phyloP scores from a whole-genome alignment of 2,113 vertebrate genomes.

The Anhinga anhinga region DNA sequence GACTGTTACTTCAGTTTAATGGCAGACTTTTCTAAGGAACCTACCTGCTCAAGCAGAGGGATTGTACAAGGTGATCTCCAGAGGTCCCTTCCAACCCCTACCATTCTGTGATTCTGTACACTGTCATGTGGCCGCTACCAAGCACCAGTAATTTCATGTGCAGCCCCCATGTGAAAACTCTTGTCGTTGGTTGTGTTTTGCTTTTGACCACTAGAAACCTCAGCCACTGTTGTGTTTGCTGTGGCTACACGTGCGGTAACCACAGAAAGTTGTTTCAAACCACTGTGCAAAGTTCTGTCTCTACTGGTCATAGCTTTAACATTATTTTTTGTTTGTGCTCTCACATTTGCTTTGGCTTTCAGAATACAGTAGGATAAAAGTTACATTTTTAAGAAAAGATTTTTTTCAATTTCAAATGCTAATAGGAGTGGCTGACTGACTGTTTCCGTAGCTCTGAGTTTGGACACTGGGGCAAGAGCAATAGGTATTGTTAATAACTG shows the following conservation, averaged over 20 bases:
- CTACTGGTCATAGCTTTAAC: background rate
- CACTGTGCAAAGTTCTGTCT: constrained; percentile 1
- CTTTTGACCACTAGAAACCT: constrained; percentile 15
- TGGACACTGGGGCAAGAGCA: background rate
- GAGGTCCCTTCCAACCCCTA: no score
- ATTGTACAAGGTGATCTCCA: no score
- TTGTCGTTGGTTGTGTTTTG: background rate
- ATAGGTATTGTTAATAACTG: background rate
- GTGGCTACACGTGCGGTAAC: constrained; percentile 28
- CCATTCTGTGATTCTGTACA: background rate
- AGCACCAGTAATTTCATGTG: background rate
- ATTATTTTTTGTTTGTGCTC: background rate
- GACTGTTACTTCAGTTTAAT: background rate
- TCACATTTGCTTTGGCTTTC: background rate
- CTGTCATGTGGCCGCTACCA: background rate
- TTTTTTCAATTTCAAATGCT: background rate
- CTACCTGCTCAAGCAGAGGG: background rate
- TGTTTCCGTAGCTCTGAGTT: background rate
- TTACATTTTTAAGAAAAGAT: background rate
- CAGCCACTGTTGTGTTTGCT: constrained; percentile 18
- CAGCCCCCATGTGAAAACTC: background rate
- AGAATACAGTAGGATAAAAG: background rate
- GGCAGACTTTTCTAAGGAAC: background rate
- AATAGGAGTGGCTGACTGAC: background rate
- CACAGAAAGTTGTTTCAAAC: constrained; percentile 23